These are phyloP conservation scores for Calypte anna DNA, from an alignment of 2,113 vertebrate genomes.

Conservation along the genomic window DNA sequence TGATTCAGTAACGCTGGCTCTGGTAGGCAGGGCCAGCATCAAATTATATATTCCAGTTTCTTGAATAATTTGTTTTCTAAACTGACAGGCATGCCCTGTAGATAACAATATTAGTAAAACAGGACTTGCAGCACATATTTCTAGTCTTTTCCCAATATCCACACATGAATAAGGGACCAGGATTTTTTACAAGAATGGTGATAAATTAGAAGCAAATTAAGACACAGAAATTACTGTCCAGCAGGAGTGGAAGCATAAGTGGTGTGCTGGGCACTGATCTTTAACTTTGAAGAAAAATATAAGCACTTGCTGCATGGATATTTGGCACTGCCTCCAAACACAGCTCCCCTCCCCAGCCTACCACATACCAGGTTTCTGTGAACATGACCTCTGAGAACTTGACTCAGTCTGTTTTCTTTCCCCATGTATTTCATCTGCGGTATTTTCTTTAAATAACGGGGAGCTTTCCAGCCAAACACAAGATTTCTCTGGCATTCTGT, in stretches of 20 bases:
- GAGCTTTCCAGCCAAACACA: neutral
- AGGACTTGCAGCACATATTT: neutral
- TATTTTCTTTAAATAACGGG: neutral
- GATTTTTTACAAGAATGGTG: neutral
- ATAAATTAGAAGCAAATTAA: neutral
- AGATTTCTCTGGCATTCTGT: neutral
- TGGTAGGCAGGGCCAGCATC: neutral
- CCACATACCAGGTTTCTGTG: slow-evolving; percentile 38
- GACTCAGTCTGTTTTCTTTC: neutral
- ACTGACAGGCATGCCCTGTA: neutral
- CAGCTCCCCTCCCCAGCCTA: neutral
- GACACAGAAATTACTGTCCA: neutral
- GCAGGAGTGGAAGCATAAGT: neutral
- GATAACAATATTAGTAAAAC: neutral
- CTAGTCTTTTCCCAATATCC: neutral
- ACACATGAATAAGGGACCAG: neutral
- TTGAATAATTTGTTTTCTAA: neutral
- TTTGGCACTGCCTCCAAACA: neutral
- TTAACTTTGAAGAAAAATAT: neutral
- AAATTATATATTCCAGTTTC: neutral
- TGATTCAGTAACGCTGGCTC: neutral
- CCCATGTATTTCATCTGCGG: neutral
- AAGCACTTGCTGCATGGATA: neutral
- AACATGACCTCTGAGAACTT: neutral
- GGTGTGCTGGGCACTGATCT: neutral